Percentiles rank a stretch among this genome's conserved stretches.
phyloP scores from a whole-genome alignment of 2,113 vertebrate species.

The Prionailurus viverrinus region DNA sequence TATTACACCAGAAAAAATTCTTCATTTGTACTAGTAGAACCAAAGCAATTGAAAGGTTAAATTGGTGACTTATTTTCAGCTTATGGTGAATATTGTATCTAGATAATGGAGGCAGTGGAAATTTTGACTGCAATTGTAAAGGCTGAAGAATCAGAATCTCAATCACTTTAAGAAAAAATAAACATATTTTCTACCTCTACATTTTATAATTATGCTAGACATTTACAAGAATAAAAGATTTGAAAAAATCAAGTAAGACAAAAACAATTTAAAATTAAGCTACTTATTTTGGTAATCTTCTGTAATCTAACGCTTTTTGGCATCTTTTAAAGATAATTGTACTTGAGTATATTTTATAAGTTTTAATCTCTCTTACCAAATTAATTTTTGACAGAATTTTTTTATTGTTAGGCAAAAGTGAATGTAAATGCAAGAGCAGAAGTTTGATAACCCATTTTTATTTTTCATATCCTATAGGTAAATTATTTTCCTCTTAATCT shows the following conservation, averaged over 20 bases:
- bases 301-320: not conserved
- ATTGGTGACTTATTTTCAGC: not conserved
- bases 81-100: not conserved
- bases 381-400: constrained; percentile 6
- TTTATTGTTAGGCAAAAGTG: not conserved
- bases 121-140: not conserved
- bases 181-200: not conserved
- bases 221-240: constrained; percentile 29
- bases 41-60: not conserved
- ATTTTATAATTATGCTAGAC: constrained; percentile 1
- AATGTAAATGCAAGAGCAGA: not conserved
- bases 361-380: not conserved
- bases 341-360: not conserved
- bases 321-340: constrained; percentile 8
- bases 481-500: not conserved
- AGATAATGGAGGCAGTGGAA: not conserved
- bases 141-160: not conserved
- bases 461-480: constrained; percentile 58
- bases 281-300: not conserved
- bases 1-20: not conserved
- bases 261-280: constrained; percentile 37
- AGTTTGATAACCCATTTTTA: not conserved
- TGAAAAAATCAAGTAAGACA: not conserved
- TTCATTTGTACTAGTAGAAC: not conserved
- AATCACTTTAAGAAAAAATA: not conserved